Conservation (phyloP, 2,888 invertebrate genomes). For the Meganola albula region DNA sequence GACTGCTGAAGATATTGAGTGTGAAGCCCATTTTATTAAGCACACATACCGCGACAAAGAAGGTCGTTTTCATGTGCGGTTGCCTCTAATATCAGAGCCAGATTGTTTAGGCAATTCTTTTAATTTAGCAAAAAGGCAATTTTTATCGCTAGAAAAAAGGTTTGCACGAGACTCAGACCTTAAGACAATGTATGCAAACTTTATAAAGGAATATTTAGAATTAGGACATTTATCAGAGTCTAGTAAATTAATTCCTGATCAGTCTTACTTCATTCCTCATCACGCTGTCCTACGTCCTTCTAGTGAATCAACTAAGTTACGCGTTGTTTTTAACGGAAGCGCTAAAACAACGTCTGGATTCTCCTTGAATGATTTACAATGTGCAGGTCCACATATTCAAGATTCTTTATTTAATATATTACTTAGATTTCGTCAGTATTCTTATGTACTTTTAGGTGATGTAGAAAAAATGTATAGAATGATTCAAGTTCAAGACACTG, state of each 20-base stretch:
- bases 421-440: too few relatives aligned
- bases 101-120: slow-evolving; percentile 7
- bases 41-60: neutral
- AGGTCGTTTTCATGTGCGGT: slow-evolving; percentile 3
- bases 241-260: neutral
- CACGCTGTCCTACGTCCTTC: too few relatives aligned
- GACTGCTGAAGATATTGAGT: neutral
- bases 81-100: slow-evolving; percentile 6
- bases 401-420: too few relatives aligned
- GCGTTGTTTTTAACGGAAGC: too few relatives aligned
- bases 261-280: slow-evolving; percentile 2
- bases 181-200: slow-evolving; percentile 2
- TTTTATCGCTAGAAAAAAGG: slow-evolving; percentile 2
- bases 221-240: slow-evolving; percentile 6
- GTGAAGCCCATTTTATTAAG: slow-evolving; percentile 1
- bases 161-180: neutral
- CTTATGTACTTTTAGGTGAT: too few relatives aligned
- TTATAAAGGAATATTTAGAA: too few relatives aligned
- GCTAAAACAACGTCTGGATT: too few relatives aligned
- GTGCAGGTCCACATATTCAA: too few relatives aligned
- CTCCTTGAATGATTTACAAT: too few relatives aligned
- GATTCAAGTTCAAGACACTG: too few relatives aligned
- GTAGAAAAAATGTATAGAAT: too few relatives aligned
- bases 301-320: too few relatives aligned
- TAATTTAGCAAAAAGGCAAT: slow-evolving; percentile 1